Percentiles rank a stretch among this genome's conserved stretches.
Evolutionary conservation across 1,140 invertebrate genomes (phyloP).

Genomic region (Diorhabda carinulata): DNA sequence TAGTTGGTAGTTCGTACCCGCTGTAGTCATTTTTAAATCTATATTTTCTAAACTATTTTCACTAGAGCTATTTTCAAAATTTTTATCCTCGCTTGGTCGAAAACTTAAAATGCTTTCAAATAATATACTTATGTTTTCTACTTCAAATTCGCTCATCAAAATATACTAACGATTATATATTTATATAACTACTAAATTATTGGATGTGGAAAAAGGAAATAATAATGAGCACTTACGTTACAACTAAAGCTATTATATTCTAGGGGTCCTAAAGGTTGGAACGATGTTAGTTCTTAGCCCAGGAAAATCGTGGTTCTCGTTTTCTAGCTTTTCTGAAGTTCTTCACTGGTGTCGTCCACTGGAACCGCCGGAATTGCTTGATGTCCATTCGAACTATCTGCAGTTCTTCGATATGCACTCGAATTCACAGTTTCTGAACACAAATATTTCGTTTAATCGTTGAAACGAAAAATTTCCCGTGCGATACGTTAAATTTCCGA

Average conservation of each 20-base stretch:
- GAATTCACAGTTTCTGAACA: background rate
- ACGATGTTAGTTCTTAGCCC: background rate
- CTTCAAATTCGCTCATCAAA: too few relatives aligned
- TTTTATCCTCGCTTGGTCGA: too few relatives aligned
- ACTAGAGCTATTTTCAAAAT: too few relatives aligned
- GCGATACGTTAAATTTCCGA: background rate
- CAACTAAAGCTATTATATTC: too few relatives aligned
- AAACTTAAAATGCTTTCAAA: too few relatives aligned
- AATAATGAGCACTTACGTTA: too few relatives aligned
- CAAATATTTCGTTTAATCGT: background rate
- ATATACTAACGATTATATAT: too few relatives aligned
- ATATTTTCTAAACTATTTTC: too few relatives aligned
- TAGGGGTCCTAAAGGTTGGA: too few relatives aligned
- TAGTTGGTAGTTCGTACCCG: conserved; percentile 17
- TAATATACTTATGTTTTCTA: too few relatives aligned
- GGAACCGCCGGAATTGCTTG: background rate
- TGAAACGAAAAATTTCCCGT: background rate
- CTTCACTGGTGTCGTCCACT: background rate
- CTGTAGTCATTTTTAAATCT: background rate
- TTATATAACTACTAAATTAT: too few relatives aligned
- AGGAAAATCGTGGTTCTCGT: background rate
- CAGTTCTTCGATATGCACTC: background rate
- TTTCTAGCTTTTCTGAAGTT: background rate
- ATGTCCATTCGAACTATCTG: background rate
- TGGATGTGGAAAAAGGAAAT: too few relatives aligned